Base-by-base conservation (phyloP, 1,140 invertebrate species). In the Pseudomyrmex flavicornis region DNA sequence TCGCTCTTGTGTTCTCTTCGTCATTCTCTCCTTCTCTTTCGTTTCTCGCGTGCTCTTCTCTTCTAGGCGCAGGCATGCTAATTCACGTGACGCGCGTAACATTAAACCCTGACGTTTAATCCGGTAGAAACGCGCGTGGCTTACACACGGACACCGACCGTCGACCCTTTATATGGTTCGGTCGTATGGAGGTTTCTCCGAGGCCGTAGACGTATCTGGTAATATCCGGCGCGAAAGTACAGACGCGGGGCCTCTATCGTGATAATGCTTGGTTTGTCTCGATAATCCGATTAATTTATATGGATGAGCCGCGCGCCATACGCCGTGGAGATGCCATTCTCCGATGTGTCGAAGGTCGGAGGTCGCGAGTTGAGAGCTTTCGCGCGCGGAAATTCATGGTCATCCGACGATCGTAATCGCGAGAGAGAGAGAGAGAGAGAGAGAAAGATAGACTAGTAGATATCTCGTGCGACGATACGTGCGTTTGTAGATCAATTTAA, bases 41-140 rank as follows among this genome's bases (percentile, higher is more conserved):
- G 22, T 12, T 59, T 58, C 52, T 59, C 63, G 59, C 61, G 61
- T 46, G 15, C 46, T 63, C 83, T 77, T 80, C 75, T 87, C 68
- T 76, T 68, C 83, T 89, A 85, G 82, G 66, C 79, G 58, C 82
- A 87, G 85, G 87, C 91, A 90, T 91, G 92, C 89, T 93, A 91
- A 91, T 93, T 93, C 91, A 85, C 85, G 85, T 92, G 90, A 92
- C 86, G 87, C 87, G 92, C 91, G 89, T 92, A 90, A 91, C 90
- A 91, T 92, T 92, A 91, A 91, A 85, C 76, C 58, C 86, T 85
- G 91, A 91, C 91, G 89, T 90, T 90, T 90, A 91, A 91, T 91
- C 88, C 87, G 84, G 50, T 65, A 63, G 83, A 90, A 85, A 88
- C 75, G 80, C 83, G 89, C 90, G 89, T 87, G 86, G 74, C 86